Percentiles rank a stretch among this genome's conserved stretches.
These are phyloP conservation scores for Ammodytes marinus DNA, from an alignment of 2,113 vertebrate species.

Conservation along the genomic window DNA sequence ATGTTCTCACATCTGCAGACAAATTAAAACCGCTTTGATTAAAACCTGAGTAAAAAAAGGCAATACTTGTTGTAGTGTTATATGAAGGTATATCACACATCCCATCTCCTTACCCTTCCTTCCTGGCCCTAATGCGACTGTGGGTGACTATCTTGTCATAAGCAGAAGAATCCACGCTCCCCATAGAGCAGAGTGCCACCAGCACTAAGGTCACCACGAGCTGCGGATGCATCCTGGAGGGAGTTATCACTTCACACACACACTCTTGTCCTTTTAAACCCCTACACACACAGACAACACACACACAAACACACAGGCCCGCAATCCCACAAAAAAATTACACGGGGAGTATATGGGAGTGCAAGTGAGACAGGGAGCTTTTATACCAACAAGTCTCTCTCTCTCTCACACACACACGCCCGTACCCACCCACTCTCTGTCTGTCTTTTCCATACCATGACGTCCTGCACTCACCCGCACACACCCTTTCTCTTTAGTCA, in stretches of 20 bases:
- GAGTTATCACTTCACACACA: conserved; percentile 59
- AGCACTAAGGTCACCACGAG: conserved; percentile 78
- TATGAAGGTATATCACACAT: too few relatives aligned
- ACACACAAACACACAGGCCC: conserved; percentile 1
- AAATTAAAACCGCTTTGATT: not conserved
- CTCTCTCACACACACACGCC: conserved; percentile 76
- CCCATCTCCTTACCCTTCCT: conserved; percentile 91
- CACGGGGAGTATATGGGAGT: conserved; percentile 80
- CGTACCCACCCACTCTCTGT: conserved; percentile 73
- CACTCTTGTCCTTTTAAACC: conserved; percentile 35
- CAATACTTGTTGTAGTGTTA: not conserved
- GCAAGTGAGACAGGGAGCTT: conserved; percentile 83
- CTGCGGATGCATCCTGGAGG: conserved; percentile 87
- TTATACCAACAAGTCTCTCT: conserved; percentile 87
- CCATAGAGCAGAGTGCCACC: conserved; percentile 83
- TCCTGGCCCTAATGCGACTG: conserved; percentile 95
- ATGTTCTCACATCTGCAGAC: not conserved
- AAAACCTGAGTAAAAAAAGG: not conserved
- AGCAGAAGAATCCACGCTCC: conserved; percentile 87
- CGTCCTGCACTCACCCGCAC: conserved; percentile 66
- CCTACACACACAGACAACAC: not conserved
- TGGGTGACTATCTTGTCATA: conserved; percentile 98
- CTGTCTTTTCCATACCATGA: conserved; percentile 78
- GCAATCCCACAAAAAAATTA: conserved; percentile 47
- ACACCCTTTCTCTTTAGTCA: conserved; percentile 32